Evolutionary conservation across 2,888 invertebrate species (phyloP).

Genomic region (Ormyrus labotus): DNA sequence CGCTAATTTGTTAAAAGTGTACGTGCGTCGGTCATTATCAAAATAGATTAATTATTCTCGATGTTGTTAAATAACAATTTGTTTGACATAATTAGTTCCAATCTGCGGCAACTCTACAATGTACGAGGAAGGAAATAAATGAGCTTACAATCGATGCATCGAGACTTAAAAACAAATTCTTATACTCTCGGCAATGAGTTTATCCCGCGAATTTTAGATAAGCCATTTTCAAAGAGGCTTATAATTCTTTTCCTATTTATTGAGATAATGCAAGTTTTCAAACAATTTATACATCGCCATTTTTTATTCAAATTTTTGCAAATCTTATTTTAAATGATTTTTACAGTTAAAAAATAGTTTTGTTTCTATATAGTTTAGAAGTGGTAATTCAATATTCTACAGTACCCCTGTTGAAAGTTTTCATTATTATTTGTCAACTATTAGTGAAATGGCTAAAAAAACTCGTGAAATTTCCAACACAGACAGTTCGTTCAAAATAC

Average conservation of each 20-base stretch:
- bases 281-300: background rate
- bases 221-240: background rate
- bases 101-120: conserved; percentile 4
- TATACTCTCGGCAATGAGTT: background rate
- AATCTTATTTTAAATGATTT: background rate
- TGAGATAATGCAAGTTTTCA: background rate
- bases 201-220: background rate
- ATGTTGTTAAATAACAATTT: conserved; percentile 50
- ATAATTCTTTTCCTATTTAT: background rate
- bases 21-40: conserved; percentile 33
- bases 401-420: too few relatives aligned
- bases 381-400: too few relatives aligned
- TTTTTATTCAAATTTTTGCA: background rate
- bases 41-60: conserved; percentile 39
- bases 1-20: conserved; percentile 43
- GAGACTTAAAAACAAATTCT: background rate
- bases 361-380: too few relatives aligned
- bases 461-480: too few relatives aligned
- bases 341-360: background rate
- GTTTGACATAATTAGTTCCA: conserved; percentile 47
- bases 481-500: too few relatives aligned
- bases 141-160: background rate
- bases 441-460: too few relatives aligned
- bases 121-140: conserved; percentile 2
- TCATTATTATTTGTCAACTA: too few relatives aligned